These are phyloP conservation scores for Callorhinus ursinus DNA, from an alignment of 2,113 vertebrate genomes.

Conservation along the genomic window DNA sequence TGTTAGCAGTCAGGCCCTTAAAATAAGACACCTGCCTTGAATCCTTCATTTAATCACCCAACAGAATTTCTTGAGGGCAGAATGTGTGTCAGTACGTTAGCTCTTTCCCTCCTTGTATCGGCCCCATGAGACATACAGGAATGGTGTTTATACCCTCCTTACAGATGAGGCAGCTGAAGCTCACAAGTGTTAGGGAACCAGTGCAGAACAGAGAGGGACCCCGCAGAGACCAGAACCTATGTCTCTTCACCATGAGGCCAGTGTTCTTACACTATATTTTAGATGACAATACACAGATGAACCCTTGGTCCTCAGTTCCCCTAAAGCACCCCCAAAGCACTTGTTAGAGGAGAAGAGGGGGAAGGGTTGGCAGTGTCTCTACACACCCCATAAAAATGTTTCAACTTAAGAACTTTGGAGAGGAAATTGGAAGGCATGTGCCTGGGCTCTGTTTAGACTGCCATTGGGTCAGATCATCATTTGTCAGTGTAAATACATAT, in stretches of 20 bases:
- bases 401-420: not conserved
- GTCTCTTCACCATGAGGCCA: not conserved
- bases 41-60: not conserved
- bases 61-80: not conserved
- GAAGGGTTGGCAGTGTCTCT: not conserved
- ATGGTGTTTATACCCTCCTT: not conserved
- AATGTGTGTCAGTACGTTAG: not conserved
- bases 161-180: not conserved
- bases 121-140: not conserved
- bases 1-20: not conserved
- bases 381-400: not conserved
- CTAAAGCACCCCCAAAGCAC: not conserved
- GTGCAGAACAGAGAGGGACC: not conserved
- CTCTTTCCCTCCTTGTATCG: not conserved
- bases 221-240: not conserved
- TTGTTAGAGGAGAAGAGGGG: not conserved
- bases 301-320: not conserved
- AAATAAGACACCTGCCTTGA: not conserved
- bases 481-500: not conserved
- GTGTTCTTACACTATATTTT: not conserved
- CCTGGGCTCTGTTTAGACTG: not conserved
- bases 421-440: not conserved
- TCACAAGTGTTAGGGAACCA: not conserved
- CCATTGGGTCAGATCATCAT: not conserved
- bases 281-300: not conserved